Evolutionary conservation across 2,113 vertebrate genomes (phyloP).

Genomic region (Fulmarus glacialis): DNA sequence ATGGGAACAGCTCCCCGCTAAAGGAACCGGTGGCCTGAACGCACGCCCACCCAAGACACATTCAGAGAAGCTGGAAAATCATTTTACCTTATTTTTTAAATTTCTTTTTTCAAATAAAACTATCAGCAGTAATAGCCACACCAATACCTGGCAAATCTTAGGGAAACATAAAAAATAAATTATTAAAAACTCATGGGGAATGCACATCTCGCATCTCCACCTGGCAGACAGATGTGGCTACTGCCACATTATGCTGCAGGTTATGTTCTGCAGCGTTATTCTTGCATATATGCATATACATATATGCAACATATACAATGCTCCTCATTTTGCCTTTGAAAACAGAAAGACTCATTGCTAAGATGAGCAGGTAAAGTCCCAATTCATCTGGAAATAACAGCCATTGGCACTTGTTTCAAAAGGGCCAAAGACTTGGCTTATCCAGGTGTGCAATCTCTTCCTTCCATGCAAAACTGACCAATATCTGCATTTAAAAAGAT

Average conservation of each 20-base stretch:
- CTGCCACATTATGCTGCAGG: background rate
- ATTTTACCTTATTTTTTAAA: background rate
- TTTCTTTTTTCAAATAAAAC: background rate
- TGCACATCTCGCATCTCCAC: background rate
- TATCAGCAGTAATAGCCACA: background rate
- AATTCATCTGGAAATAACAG: background rate
- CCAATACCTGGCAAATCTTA: background rate
- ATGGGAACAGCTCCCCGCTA: background rate
- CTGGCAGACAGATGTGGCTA: background rate
- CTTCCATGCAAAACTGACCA: background rate
- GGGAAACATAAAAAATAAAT: background rate
- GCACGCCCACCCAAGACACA: fast-evolving
- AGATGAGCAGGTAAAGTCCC: background rate
- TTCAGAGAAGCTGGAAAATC: background rate
- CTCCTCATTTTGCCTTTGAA: background rate
- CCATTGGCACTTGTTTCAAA: background rate
- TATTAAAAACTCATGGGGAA: background rate
- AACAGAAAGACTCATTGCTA: background rate
- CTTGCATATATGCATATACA: background rate
- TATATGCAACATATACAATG: background rate
- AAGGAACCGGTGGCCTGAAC: background rate
- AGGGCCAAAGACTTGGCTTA: background rate
- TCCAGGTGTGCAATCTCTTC: background rate
- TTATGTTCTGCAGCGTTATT: background rate
- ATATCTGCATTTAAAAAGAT: background rate